Evolutionary conservation across 2,888 invertebrate species (phyloP).

Genomic region (Tenthredo livida): DNA sequence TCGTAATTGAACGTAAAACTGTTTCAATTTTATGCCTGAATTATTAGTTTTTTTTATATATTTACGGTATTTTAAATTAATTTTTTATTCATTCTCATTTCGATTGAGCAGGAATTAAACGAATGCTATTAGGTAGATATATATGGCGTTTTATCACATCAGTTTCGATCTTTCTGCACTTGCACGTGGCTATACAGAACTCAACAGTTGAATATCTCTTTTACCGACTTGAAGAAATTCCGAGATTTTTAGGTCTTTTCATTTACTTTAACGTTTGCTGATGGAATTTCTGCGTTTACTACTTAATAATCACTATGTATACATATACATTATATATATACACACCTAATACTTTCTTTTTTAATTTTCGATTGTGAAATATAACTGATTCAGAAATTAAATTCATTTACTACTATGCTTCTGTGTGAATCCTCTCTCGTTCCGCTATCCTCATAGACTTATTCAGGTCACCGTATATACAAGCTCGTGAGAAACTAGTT

Average conservation of each 20-base stretch:
- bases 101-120: not conserved
- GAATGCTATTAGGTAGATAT: not conserved
- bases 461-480: not conserved
- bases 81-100: too few relatives aligned
- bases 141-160: not conserved
- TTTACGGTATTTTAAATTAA: not conserved
- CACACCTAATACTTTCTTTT: not conserved
- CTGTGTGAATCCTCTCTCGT: not conserved
- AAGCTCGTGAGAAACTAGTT: constrained; percentile 1
- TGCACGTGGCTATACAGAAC: not conserved
- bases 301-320: not conserved
- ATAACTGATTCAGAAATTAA: not conserved
- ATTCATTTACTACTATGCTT: not conserved
- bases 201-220: not conserved
- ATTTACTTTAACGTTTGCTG: not conserved
- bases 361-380: not conserved
- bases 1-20: not conserved
- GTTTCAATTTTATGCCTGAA: not conserved
- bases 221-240: not conserved
- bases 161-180: not conserved
- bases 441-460: constrained; percentile 2
- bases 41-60: not conserved
- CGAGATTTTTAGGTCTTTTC: not conserved
- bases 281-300: not conserved
- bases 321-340: too few relatives aligned